Evolutionary conservation across 2,113 vertebrate species (phyloP), one percentile per base, ranked within the genome.

Genomic region (Phylloscopus trochiloides): DNA sequence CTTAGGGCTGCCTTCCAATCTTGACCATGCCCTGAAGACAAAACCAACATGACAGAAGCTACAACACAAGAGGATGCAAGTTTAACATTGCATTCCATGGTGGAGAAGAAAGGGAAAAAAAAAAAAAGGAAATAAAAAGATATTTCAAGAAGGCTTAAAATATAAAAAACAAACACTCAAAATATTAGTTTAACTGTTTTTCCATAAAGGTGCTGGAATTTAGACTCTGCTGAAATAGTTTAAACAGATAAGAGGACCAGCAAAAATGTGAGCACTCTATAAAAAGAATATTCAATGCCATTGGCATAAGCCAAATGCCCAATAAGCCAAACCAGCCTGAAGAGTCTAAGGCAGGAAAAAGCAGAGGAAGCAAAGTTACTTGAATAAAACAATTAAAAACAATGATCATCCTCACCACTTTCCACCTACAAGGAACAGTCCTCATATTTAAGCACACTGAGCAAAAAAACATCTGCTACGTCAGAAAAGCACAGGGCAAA

Each of bases 1-100:
- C 52, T 94, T 79, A 90, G 73, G 63, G 17, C 57, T 84, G 67
- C 61, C 86, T 94, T 94, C 32, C n/a, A 51, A 55, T 52, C 84
- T 59, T 75, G 67, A 82, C 50, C 75, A 77, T 26, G 79, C n/a
- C 82, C 55, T 90, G 67, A 72, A 86, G 61, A 86, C 52, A 96
- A 96, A 93, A 40, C 34, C 51, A 86, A 51, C 28, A 76, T n/a
- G 68, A 91, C 62, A 89, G 54, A 66, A 85, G 75, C 61, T 62
- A 83, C 51, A 66, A 43, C 25, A 77, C 21, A 67, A 55, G 20
- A 31, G 16, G n/a, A 55, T 70, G 25, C 25, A 90, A 93, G 19
- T 67, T 63, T 29, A 88, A 79, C n/a, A 40, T 7, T 24, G n/a
- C 22, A 47, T 47, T 52, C n/a, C 22, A 59, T 7, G 5, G 14